Base-by-base conservation (phyloP, 2,888 invertebrate species). In the Lasioglossum marginatum region DNA sequence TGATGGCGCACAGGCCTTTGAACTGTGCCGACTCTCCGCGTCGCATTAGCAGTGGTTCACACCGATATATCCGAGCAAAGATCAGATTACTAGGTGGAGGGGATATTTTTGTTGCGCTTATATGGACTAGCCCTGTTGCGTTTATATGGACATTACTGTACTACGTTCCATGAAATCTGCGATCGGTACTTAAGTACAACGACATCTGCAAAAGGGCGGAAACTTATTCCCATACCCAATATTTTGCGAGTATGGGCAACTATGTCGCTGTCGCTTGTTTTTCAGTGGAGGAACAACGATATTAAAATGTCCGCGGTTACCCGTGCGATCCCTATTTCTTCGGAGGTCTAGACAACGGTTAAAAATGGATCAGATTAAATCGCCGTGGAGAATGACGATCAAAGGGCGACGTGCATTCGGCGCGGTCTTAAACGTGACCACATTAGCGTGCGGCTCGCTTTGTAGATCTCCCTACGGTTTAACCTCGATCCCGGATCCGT, bases 401-500 rank as follows among this genome's bases (percentile, higher is more conserved):
- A 86, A 85, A 81, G 81, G n/a, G 77, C 14, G 68, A 75, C 79
- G 82, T 43, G 87, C 40, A 70, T 79, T 43, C 52, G 78, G 48
- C 63, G 72, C 68, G 73, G 43, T 37, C 77, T 63, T 75, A 70
- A 79, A 86, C 80, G 87, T 88, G 84, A 86, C 91, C 89, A 79
- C 88, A 82, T 87, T 91, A 78, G 82, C 66, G 85, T 80, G 81
- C 77, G 71, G 83, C 85, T 82, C 75, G 86, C 81, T 76, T 83
- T 80, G 81, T 79, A 70, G 76, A 77, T 81, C 82, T 82, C 78
- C 78, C 84, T 52, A 63, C 75, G 88, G 85, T 77, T 87, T 86
- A 90, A 87, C 86, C 90, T 72, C 86, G 88, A 88, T 91, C 82
- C 85, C 40, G 68, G 82, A 52, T 79, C 74, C 57, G 70, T 74